Base-by-base conservation (phyloP, 2,797 vertebrate species). In the Acrossocheilus wenchowensis region DNA sequence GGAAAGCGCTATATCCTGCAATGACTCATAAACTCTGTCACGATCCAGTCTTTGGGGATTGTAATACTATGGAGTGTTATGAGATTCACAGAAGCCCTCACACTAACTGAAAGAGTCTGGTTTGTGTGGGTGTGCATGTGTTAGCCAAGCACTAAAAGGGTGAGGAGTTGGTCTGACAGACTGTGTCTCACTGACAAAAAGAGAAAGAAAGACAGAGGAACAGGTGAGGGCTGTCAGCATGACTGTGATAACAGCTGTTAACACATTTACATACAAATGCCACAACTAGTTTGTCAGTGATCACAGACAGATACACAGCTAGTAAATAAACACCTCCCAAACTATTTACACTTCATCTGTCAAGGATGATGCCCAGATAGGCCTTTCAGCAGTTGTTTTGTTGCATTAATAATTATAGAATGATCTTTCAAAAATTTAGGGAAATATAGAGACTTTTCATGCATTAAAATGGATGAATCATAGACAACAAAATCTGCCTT, bases 1-100 rank as follows among this genome's bases (percentile, higher is more conserved):
- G 78, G 79, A 82, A 86, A 82, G 60, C 39, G 8, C 79, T 74
- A 82, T 82, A 82, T 86, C 78, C 78, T 81, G 79, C 78, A 86
- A 82, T 86, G 79, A 82, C 85, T 75, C 79, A 86, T 86, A 86
- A 82, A 82, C 71, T 80, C 68, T 68, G 85, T 82, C 85, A 81
- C 69, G 34, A 82, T 86, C 45, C 34, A 82, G 71, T 81, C 85
- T 86, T 77, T 75, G 21, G 69, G 84, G 78, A 86, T 41, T 54
- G 57, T 81, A 64, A 74, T 81, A 64, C 71, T 82, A 82, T 86
- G 71, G 57, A 74, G 71, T 81, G 79, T 86, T 86, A 86, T 86
- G 85, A 82, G 79, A 86, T 86, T 86, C 78, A 81, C 85, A 86
- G 85, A 86, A 82, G 79, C 71, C 85, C 57, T 82, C 79, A 68